Conservation (phyloP, 2,797 vertebrate species). For the Alcedo quadribrachys region DNA sequence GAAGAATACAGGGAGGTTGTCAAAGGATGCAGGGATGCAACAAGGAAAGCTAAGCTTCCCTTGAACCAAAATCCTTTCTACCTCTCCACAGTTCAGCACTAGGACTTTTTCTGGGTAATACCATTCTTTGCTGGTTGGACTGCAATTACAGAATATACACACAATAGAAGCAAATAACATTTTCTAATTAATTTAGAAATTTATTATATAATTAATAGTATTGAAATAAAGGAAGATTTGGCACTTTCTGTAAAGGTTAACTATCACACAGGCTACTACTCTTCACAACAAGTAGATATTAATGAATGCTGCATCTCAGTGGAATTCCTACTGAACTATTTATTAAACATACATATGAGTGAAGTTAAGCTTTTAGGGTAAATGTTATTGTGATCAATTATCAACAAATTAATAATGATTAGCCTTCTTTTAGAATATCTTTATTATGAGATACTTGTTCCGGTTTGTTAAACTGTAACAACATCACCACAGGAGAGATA, state of each 20-base stretch:
- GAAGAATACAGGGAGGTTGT: no score
- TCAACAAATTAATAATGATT: slow-evolving; percentile 43
- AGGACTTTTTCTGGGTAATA: background rate
- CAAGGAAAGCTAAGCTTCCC: no score
- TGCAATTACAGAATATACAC: slow-evolving; percentile 41
- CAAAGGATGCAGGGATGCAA: no score
- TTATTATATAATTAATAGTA: slow-evolving; percentile 51
- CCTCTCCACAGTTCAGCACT: background rate
- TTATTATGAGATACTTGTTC: background rate
- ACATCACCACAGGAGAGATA: background rate
- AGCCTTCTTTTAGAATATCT: background rate
- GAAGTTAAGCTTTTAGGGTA: slow-evolving; percentile 21
- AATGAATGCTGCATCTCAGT: slow-evolving; percentile 44
- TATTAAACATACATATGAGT: background rate
- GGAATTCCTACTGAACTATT: slow-evolving; percentile 40
- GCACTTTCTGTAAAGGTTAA: slow-evolving; percentile 16
- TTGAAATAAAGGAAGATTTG: slow-evolving; percentile 67
- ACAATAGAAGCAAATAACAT: slow-evolving; percentile 29
- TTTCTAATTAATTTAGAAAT: slow-evolving; percentile 8
- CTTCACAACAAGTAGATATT: slow-evolving; percentile 29
- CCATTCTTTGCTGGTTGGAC: slow-evolving; percentile 24
- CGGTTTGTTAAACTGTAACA: background rate
- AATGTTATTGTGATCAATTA: slow-evolving; percentile 24
- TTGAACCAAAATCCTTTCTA: background rate
- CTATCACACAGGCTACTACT: slow-evolving; percentile 1